Evolutionary conservation across 1,140 invertebrate genomes (phyloP).

Genomic region (Epicauta chinensis): DNA sequence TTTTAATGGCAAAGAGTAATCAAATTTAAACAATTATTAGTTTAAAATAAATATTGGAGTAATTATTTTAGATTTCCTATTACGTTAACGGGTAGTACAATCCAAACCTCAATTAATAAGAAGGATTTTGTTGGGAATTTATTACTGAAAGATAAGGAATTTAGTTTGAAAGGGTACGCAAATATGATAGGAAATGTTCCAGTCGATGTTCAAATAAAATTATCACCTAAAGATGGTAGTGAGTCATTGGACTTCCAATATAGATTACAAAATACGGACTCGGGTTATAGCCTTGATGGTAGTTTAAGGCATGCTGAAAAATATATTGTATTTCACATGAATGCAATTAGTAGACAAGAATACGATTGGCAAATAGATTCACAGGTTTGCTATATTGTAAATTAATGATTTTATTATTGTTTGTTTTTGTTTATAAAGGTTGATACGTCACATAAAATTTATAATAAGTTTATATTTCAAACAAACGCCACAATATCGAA

Average conservation of each 20-base stretch:
- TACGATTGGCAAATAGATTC: conserved; percentile 35
- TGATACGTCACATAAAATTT: conserved; percentile 43
- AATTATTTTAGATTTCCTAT: conserved; percentile 28
- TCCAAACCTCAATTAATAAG: conserved; percentile 9
- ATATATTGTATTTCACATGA: conserved; percentile 27
- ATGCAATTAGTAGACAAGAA: conserved; percentile 22
- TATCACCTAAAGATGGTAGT: conserved; percentile 28
- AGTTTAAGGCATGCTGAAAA: conserved; percentile 23
- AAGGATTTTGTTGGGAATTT: conserved; percentile 24
- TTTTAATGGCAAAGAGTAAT: conserved; percentile 28
- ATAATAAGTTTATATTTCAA: conserved; percentile 37
- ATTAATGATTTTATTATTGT: not conserved
- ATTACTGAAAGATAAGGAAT: conserved; percentile 29
- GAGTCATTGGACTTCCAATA: conserved; percentile 23
- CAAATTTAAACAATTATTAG: conserved; percentile 2
- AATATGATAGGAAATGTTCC: conserved; percentile 27
- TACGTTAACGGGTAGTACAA: conserved; percentile 22
- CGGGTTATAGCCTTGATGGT: conserved; percentile 19
- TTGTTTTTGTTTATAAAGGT: conserved; percentile 35
- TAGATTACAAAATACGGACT: conserved; percentile 13
- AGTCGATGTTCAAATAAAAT: conserved; percentile 29
- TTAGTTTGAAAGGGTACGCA: conserved; percentile 29
- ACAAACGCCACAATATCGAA: conserved; percentile 20
- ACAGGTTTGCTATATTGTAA: conserved; percentile 22
- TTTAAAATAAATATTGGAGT: conserved; percentile 6